These are phyloP conservation scores for Cyphomyrus plagiostoma DNA, from an alignment of 2,113 vertebrate species.

Conservation along the genomic window DNA sequence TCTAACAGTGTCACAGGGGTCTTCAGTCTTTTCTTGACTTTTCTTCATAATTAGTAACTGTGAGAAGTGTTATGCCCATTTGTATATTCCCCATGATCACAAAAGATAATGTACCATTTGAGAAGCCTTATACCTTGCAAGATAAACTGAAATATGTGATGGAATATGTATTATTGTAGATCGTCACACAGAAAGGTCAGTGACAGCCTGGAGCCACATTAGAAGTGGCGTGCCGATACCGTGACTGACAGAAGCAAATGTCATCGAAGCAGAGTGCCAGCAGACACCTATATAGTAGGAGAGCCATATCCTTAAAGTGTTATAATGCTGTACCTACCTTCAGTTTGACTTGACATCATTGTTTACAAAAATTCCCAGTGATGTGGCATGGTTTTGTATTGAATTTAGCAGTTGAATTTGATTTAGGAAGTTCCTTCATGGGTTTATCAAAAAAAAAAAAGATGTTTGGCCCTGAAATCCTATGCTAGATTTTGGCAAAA, in stretches of 20 bases:
- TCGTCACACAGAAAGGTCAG: neutral
- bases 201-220: neutral
- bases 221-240: neutral
- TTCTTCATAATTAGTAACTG: neutral
- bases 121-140: neutral
- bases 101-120: neutral
- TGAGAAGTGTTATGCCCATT: neutral
- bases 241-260: neutral
- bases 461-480: neutral
- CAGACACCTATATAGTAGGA: neutral
- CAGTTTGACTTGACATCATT: neutral
- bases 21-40: neutral
- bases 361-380: neutral
- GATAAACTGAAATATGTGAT: neutral
- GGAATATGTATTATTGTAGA: neutral
- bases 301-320: neutral
- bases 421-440: neutral
- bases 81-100: neutral
- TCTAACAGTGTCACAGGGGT: neutral
- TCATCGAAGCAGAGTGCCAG: neutral
- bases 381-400: neutral
- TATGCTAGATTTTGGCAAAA: neutral
- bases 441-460: neutral
- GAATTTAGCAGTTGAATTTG: slow-evolving; percentile 1
- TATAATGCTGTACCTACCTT: neutral